Percentiles rank a stretch among this genome's conserved stretches.
Evolutionary conservation across 2,797 vertebrate species (phyloP).

Genomic region (Agapornis canus): DNA sequence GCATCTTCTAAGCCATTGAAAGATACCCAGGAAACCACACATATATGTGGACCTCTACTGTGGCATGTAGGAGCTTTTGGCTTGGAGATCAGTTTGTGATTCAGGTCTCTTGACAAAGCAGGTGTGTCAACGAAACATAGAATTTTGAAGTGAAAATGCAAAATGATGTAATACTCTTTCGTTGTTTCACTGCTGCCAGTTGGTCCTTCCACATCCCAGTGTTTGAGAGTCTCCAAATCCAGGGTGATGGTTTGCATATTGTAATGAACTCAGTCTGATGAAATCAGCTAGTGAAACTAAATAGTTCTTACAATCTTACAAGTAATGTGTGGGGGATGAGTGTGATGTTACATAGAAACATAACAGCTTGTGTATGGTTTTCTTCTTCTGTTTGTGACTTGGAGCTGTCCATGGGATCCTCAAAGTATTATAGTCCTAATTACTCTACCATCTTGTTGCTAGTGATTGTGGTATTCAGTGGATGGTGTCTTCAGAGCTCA

Average conservation of each 20-base stretch:
- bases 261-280: background rate
- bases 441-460: background rate
- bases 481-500: background rate
- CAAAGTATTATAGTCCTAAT: background rate
- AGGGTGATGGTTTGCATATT: background rate
- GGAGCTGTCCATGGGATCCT: background rate
- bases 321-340: background rate
- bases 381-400: background rate
- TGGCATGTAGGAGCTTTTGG: background rate
- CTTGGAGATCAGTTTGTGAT: background rate
- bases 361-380: background rate
- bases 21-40: background rate
- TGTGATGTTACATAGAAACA: background rate
- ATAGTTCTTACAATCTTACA: background rate
- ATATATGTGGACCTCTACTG: accelerated
- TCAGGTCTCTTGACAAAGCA: background rate
- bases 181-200: background rate
- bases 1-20: background rate
- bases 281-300: background rate
- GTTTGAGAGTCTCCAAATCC: background rate
- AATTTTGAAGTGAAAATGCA: background rate
- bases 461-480: background rate
- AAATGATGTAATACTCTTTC: background rate
- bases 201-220: background rate
- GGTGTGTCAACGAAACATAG: background rate